phyloP scores from a whole-genome alignment of 2,113 vertebrate genomes.

The Panthera leo region DNA sequence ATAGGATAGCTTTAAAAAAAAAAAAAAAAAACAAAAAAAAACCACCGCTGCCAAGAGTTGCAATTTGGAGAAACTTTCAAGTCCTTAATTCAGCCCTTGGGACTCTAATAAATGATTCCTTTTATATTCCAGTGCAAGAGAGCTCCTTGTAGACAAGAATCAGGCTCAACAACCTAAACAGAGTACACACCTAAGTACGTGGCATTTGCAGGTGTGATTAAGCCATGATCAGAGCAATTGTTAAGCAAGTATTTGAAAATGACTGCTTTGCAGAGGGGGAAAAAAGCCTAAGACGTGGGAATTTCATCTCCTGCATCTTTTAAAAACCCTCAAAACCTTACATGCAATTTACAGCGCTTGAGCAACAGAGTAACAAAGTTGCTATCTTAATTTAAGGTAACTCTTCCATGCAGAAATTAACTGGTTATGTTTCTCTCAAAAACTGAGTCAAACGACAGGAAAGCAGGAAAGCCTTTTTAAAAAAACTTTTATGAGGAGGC shows the following conservation, averaged over 20 bases:
- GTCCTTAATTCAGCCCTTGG: neutral
- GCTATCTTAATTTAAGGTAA: neutral
- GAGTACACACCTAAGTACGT: neutral
- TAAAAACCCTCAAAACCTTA: neutral
- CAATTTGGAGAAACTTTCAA: neutral
- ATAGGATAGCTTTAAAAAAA: neutral
- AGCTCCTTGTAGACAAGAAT: neutral
- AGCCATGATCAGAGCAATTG: neutral
- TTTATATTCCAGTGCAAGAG: conserved; percentile 13
- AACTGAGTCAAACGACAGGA: neutral
- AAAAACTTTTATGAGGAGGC: neutral
- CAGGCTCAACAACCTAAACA: neutral
- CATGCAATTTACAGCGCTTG: neutral
- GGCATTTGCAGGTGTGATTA: neutral
- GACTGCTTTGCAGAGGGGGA: neutral
- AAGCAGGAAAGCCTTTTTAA: neutral
- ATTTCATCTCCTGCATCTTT: neutral
- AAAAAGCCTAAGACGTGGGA: neutral
- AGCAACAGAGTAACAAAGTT: neutral
- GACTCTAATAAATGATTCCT: conserved; percentile 34
- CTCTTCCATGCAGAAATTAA: neutral
- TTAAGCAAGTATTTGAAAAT: neutral
- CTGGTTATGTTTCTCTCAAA: neutral
- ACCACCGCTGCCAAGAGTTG: neutral
- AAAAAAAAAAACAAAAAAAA: neutral